Percentiles rank a stretch among this genome's conserved stretches.
These are phyloP conservation scores for Phaetusa simplex DNA, from an alignment of 2,113 vertebrate genomes.

Conservation along the genomic window DNA sequence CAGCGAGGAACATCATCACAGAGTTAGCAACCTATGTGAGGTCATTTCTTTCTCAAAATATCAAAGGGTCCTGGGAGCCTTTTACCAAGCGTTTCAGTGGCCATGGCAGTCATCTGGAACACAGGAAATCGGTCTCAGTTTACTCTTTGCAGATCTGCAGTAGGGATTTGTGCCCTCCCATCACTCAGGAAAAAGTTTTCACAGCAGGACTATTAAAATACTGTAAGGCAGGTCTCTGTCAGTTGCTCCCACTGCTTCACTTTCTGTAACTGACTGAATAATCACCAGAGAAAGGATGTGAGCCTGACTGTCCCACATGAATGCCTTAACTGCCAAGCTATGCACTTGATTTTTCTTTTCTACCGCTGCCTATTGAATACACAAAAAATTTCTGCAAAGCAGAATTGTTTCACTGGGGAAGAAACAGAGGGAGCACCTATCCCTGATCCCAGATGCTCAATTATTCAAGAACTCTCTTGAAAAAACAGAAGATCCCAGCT, in stretches of 20 bases:
- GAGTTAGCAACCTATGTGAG: neutral
- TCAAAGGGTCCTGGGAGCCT: neutral
- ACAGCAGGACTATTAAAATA: neutral
- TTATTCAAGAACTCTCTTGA: neutral
- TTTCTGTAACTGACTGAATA: neutral
- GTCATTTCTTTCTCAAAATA: neutral
- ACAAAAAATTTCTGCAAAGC: neutral
- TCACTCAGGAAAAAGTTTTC: neutral
- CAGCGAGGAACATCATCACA: neutral
- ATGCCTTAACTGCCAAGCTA: neutral
- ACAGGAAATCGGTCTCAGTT: neutral
- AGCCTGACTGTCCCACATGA: neutral
- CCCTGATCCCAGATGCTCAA: neutral
- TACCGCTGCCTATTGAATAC: neutral
- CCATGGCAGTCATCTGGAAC: neutral
- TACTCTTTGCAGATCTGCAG: neutral
- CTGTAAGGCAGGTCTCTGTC: neutral
- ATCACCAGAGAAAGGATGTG: neutral
- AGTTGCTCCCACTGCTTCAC: neutral
- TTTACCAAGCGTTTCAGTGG: neutral
- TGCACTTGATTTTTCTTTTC: neutral
- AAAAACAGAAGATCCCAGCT: neutral
- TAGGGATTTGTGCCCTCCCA: neutral
- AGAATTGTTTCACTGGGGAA: neutral
- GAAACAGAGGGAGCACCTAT: neutral